These are phyloP conservation scores for Diloba caeruleocephala DNA, from an alignment of 2,888 invertebrate genomes.

Conservation along the genomic window DNA sequence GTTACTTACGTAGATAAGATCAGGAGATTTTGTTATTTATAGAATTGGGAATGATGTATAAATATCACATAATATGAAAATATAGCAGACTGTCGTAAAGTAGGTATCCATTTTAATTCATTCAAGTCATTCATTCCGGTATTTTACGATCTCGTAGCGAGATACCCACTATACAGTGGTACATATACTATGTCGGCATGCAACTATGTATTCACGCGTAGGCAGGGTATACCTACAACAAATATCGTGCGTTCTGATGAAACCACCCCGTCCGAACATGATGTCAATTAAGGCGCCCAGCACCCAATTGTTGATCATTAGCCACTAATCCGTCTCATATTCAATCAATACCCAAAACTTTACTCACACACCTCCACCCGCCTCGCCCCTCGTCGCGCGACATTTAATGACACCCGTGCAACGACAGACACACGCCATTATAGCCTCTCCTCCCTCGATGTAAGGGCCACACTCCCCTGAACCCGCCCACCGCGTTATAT, in stretches of 20 bases:
- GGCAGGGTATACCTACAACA: slow-evolving; percentile 8
- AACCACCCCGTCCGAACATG: slow-evolving; percentile 38
- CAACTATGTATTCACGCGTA: slow-evolving; percentile 26
- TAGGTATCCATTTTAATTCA: slow-evolving; percentile 47
- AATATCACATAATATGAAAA: slow-evolving; percentile 23
- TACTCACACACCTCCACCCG: slow-evolving; percentile 87
- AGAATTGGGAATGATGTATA: no score
- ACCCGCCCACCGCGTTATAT: slow-evolving; percentile 87
- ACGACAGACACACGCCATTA: slow-evolving; percentile 72
- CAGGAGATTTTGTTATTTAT: no score
- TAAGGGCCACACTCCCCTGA: slow-evolving; percentile 81
- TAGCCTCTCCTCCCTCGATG: slow-evolving; percentile 72
- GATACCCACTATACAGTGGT: slow-evolving; percentile 43
- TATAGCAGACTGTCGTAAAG: slow-evolving; percentile 17
- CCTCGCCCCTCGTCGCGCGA: slow-evolving; percentile 86
- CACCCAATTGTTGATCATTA: slow-evolving; percentile 88
- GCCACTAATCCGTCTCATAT: slow-evolving; percentile 88
- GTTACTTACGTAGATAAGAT: background rate
- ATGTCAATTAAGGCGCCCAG: slow-evolving; percentile 71
- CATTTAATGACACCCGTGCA: slow-evolving; percentile 90
- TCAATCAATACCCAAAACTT: slow-evolving; percentile 90
- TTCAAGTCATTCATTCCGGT: slow-evolving; percentile 49
- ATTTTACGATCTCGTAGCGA: slow-evolving; percentile 51
- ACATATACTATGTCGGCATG: slow-evolving; percentile 33
- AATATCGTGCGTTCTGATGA: slow-evolving; percentile 2